These are phyloP conservation scores for Dendrolimus pini DNA, from an alignment of 2,888 invertebrate genomes.

Conservation along the genomic window DNA sequence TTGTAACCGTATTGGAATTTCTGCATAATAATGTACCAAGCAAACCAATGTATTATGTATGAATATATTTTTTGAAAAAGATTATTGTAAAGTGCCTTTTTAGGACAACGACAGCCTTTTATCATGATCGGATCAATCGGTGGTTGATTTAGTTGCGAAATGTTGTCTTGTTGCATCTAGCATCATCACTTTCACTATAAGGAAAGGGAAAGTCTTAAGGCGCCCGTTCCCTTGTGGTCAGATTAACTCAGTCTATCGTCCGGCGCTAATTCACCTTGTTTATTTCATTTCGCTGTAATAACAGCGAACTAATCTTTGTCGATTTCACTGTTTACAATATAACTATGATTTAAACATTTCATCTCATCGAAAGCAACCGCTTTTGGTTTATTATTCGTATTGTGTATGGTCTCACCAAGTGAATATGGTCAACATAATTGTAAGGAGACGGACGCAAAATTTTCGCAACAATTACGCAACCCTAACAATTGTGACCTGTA, in stretches of 20 bases:
- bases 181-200: slow-evolving; percentile 73
- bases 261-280: slow-evolving; percentile 65
- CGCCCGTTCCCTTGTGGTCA: slow-evolving; percentile 72
- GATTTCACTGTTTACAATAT: slow-evolving; percentile 40
- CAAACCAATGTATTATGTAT: no score
- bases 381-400: no score
- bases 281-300: slow-evolving; percentile 56
- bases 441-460: no score
- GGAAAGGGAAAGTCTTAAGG: slow-evolving; percentile 69
- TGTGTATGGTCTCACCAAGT: no score
- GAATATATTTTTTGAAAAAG: no score
- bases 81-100: background rate
- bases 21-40: no score
- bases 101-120: slow-evolving; percentile 9
- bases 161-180: slow-evolving; percentile 55
- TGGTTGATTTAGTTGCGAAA: slow-evolving; percentile 50
- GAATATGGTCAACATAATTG: no score
- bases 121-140: slow-evolving; percentile 28
- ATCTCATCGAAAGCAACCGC: no score
- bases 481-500: slow-evolving; percentile 15
- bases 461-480: slow-evolving; percentile 32
- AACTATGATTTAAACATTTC: no score
- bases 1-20: no score
- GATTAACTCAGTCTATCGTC: slow-evolving; percentile 57
- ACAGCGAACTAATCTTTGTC: slow-evolving; percentile 33